A percentile compares a stretch with the other conserved stretches of the same genome.
phyloP scores from a whole-genome alignment of 2,797 vertebrate genomes.

The Sardinella longiceps region DNA sequence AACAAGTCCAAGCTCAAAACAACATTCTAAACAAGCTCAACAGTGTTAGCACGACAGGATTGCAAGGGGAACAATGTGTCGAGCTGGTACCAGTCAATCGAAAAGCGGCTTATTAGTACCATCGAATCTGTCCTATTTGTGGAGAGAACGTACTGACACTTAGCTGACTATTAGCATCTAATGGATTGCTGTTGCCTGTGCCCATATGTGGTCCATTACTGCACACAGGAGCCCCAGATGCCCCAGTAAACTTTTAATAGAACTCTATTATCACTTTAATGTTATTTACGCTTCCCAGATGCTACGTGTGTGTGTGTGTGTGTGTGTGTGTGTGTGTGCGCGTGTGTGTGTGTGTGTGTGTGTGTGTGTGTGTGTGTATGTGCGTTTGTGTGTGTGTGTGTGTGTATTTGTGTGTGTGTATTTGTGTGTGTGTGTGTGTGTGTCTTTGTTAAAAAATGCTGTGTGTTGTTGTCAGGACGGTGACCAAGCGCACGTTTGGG shows the following conservation, averaged over 20 bases:
- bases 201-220: neutral
- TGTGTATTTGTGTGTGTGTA: neutral
- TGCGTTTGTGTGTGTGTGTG: conserved; percentile 21
- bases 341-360: conserved; percentile 19
- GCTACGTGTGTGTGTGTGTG: neutral
- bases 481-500: conserved; percentile 96
- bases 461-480: conserved; percentile 77
- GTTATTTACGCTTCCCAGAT: neutral
- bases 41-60: too few relatives aligned
- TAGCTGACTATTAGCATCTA: too few relatives aligned
- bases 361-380: conserved; percentile 35
- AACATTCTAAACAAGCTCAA: too few relatives aligned
- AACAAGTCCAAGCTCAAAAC: too few relatives aligned
- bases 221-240: neutral
- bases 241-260: neutral
- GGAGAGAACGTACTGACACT: too few relatives aligned
- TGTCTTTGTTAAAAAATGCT: conserved; percentile 28
- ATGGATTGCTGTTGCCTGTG: neutral
- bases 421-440: conserved; percentile 23
- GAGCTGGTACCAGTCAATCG: too few relatives aligned
- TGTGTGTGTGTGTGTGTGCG: neutral
- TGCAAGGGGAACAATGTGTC: too few relatives aligned
- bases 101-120: too few relatives aligned
- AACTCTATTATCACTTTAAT: neutral
- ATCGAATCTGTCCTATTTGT: too few relatives aligned